These are phyloP conservation scores for Gadopsis marmoratus DNA, from an alignment of 2,797 vertebrate species.

Conservation along the genomic window DNA sequence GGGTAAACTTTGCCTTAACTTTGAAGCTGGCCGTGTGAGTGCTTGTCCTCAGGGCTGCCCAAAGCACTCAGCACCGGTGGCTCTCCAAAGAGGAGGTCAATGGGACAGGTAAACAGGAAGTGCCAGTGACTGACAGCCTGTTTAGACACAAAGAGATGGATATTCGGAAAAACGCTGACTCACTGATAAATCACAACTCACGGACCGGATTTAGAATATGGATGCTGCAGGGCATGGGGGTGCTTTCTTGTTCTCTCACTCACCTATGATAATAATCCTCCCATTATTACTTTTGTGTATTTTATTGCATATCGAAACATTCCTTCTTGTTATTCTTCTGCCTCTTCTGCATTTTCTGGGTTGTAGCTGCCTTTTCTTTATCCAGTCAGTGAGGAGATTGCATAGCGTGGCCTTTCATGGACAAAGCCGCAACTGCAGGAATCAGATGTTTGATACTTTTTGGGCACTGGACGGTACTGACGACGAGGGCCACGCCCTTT, in stretches of 20 bases:
- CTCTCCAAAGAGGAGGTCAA: conserved; percentile 80
- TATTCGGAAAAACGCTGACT: conserved; percentile 68
- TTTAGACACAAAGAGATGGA: conserved; percentile 84
- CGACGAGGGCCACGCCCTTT: not conserved
- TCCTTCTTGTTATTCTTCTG: not conserved
- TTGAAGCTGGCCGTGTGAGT: conserved; percentile 80
- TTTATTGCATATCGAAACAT: not conserved
- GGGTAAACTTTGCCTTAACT: conserved; percentile 84
- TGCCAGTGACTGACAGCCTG: conserved; percentile 79
- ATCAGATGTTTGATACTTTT: conserved; percentile 18
- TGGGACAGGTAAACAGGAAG: conserved; percentile 86
- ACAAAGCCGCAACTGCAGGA: not conserved
- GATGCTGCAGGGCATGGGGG: conserved; percentile 50
- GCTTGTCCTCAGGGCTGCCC: conserved; percentile 75
- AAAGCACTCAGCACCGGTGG: conserved; percentile 71
- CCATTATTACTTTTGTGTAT: not conserved
- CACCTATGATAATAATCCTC: conserved; percentile 1
- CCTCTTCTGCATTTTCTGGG: not conserved
- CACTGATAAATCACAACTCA: conserved; percentile 70
- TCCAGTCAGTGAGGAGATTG: not conserved
- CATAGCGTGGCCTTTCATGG: not conserved
- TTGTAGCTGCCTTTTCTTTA: not conserved
- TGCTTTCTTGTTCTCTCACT: conserved; percentile 16
- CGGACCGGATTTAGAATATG: conserved; percentile 46
- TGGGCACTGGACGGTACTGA: not conserved